Percentiles rank a stretch among this genome's conserved stretches.
Evolutionary conservation across 2,797 vertebrate species (phyloP).

Genomic region (Anniella stebbinsi): DNA sequence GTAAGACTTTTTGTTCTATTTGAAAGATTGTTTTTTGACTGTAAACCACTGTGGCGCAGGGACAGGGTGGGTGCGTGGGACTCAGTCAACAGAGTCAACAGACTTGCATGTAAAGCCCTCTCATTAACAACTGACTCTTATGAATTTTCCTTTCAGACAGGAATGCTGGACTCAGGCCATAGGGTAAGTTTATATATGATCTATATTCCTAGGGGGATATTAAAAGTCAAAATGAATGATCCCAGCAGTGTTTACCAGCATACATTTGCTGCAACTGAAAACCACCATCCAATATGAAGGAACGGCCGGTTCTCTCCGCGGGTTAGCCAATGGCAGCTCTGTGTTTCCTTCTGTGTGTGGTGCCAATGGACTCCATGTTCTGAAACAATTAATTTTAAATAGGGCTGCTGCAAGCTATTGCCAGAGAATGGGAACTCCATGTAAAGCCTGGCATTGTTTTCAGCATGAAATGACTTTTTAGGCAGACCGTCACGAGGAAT

Average conservation of each 20-base stretch:
- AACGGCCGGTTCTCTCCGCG: slow-evolving; percentile 47
- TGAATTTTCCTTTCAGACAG: slow-evolving; percentile 40
- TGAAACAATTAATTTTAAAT: slow-evolving; percentile 64
- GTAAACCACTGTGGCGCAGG: slow-evolving; percentile 49
- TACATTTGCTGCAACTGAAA: slow-evolving; percentile 43
- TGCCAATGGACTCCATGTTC: slow-evolving; percentile 44
- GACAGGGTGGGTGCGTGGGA: not conserved
- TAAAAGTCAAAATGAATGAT: slow-evolving; percentile 55
- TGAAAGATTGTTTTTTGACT: slow-evolving; percentile 60
- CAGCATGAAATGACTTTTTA: not conserved
- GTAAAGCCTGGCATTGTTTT: not conserved
- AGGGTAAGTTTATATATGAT: slow-evolving; percentile 20
- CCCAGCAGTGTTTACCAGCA: slow-evolving; percentile 41
- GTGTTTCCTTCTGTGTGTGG: not conserved
- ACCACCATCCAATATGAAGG: not conserved
- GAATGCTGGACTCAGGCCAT: slow-evolving; percentile 48
- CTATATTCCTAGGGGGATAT: slow-evolving; percentile 55
- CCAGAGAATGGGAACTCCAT: slow-evolving; percentile 39
- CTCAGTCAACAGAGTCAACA: too few relatives aligned
- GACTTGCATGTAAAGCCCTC: slow-evolving; percentile 63
- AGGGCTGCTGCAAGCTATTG: slow-evolving; percentile 28
- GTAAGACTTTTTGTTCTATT: slow-evolving; percentile 55
- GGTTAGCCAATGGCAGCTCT: not conserved
- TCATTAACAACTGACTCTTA: slow-evolving; percentile 60
- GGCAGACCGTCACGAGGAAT: not conserved